Evolutionary conservation across 2,797 vertebrate genomes (phyloP).

Genomic region (Natrix natrix): DNA sequence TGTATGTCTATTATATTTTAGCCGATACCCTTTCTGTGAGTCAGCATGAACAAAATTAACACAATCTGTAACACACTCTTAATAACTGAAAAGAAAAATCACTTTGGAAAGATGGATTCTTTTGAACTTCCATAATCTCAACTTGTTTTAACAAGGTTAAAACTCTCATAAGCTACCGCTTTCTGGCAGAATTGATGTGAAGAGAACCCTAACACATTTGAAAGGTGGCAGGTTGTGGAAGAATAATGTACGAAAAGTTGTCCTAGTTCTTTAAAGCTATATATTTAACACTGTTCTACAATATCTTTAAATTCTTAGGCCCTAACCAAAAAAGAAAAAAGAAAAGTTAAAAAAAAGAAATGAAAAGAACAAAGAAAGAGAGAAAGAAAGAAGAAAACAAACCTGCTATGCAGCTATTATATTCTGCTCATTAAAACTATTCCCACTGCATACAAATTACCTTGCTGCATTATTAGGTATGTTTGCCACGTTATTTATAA

Average conservation of each 20-base stretch:
- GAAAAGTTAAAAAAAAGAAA: background rate
- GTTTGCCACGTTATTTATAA: background rate
- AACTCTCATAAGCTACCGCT: background rate
- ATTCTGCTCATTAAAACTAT: background rate
- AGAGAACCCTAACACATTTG: background rate
- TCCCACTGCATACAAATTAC: background rate
- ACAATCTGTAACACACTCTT: background rate
- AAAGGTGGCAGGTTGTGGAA: background rate
- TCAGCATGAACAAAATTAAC: background rate
- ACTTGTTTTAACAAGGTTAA: background rate
- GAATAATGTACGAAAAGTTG: background rate
- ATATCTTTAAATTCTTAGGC: background rate
- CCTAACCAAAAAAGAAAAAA: background rate
- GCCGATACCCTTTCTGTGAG: background rate
- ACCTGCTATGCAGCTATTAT: background rate
- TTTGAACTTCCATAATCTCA: background rate
- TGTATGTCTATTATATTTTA: background rate
- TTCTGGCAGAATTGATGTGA: background rate
- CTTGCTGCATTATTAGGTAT: background rate
- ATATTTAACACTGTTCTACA: background rate
- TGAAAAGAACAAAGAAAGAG: background rate
- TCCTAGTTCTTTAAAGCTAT: background rate
- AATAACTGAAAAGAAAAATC: background rate
- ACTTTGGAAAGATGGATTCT: background rate
- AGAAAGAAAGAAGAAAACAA: background rate